Conservation (phyloP, 2,113 vertebrate genomes). For the Xenopus borealis region DNA sequence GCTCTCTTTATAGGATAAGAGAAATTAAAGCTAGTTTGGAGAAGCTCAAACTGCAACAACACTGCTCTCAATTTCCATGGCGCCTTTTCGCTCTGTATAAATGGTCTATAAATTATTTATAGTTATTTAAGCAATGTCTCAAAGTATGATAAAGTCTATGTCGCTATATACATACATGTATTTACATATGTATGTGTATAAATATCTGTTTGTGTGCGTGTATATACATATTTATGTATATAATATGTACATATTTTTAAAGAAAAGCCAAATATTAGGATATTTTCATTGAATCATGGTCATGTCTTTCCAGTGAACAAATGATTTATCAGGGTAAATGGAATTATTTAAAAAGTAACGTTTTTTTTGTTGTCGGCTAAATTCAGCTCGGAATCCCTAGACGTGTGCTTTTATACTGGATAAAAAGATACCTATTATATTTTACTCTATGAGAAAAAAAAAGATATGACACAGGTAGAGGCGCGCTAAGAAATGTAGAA, state of each 20-base stretch:
- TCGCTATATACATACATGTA: constrained; percentile 22
- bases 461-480: background rate
- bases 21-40: constrained; percentile 56
- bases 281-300: constrained; percentile 2
- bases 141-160: constrained; percentile 43
- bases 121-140: constrained; percentile 72
- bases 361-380: background rate
- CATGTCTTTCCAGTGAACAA: background rate
- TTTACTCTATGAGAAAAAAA: no score
- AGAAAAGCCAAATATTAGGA: constrained; percentile 37
- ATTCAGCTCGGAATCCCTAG: background rate
- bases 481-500: background rate
- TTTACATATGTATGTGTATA: constrained; percentile 20
- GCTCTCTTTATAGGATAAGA: constrained; percentile 60
- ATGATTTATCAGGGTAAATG: background rate
- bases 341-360: background rate
- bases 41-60: constrained; percentile 55
- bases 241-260: constrained; percentile 29
- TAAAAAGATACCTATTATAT: background rate
- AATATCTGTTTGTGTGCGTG: constrained; percentile 21
- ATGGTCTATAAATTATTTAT: constrained; percentile 75
- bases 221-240: constrained; percentile 31
- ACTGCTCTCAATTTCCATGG: constrained; percentile 62
- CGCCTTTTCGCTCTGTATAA: constrained; percentile 58
- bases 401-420: constrained; percentile 5